A percentile compares a stretch with the other conserved stretches of the same genome.
phyloP scores from a whole-genome alignment of 2,797 vertebrate species.

The Tympanoctomys barrerae region DNA sequence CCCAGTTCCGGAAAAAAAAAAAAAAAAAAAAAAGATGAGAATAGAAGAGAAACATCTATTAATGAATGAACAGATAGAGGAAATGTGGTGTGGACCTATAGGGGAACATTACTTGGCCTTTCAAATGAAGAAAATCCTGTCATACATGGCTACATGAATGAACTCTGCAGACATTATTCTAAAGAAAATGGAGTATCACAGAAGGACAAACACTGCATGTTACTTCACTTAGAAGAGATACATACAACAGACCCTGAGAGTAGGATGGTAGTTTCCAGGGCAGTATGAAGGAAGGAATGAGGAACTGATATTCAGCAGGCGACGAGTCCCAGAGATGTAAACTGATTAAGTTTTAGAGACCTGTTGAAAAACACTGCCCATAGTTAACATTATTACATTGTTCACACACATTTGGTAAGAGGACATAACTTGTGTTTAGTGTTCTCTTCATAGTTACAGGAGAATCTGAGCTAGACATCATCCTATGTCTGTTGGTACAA shows the following conservation, averaged over 20 bases:
- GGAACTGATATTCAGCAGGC: not conserved
- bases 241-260: not conserved
- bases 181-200: slow-evolving; percentile 27
- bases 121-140: slow-evolving; percentile 17
- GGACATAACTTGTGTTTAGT: not conserved
- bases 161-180: not conserved
- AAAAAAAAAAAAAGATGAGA: not conserved
- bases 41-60: not conserved
- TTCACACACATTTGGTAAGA: not conserved
- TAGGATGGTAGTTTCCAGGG: too few relatives aligned
- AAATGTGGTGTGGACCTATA: not conserved
- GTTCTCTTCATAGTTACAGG: not conserved
- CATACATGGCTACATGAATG: not conserved
- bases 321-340: not conserved
- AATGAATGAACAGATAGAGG: not conserved
- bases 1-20: too few relatives aligned
- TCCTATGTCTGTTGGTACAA: not conserved
- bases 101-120: slow-evolving; percentile 31
- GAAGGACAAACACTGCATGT: not conserved
- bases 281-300: not conserved
- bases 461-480: not conserved
- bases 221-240: not conserved
- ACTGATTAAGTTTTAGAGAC: not conserved
- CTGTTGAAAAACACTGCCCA: not conserved
- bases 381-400: not conserved